These are phyloP conservation scores for Oscarella lobularis DNA, from an alignment of 37 sponge, comb jelly and placozoan genomes.

Conservation along the genomic window DNA sequence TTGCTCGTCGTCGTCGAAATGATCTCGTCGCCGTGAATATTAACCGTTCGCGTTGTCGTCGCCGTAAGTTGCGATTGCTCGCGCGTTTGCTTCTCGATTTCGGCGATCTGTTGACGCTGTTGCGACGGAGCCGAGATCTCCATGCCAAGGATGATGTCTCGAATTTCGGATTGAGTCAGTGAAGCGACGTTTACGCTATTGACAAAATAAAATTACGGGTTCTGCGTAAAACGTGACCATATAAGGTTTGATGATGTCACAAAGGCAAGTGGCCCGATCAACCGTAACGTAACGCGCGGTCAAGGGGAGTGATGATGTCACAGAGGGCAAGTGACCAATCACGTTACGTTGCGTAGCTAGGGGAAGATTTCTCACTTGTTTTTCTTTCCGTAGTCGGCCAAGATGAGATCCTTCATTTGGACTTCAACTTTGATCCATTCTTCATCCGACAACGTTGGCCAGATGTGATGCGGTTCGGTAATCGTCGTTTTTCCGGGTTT, in stretches of 20 bases:
- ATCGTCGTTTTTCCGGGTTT: slow-evolving; percentile 99
- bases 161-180: slow-evolving; percentile 94
- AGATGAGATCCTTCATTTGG: slow-evolving; percentile 89
- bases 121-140: slow-evolving; percentile 98
- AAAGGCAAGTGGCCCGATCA: neutral
- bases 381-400: slow-evolving; percentile 99
- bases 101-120: slow-evolving; percentile 98
- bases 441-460: slow-evolving; percentile 91
- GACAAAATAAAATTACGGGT: no score
- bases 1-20: slow-evolving; percentile 92
- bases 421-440: slow-evolving; percentile 97
- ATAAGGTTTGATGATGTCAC: neutral
- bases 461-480: slow-evolving; percentile 98
- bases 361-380: slow-evolving; percentile 64
- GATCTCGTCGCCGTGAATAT: slow-evolving; percentile 97
- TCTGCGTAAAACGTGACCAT: no score
- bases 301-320: no score
- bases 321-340: neutral
- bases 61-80: slow-evolving; percentile 98
- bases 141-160: slow-evolving; percentile 99
- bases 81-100: slow-evolving; percentile 99
- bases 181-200: slow-evolving; percentile 94
- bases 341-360: neutral
- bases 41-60: slow-evolving; percentile 91
- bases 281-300: no score